phyloP scores from a whole-genome alignment of 2,888 invertebrate species.

The Thera obeliscata region DNA sequence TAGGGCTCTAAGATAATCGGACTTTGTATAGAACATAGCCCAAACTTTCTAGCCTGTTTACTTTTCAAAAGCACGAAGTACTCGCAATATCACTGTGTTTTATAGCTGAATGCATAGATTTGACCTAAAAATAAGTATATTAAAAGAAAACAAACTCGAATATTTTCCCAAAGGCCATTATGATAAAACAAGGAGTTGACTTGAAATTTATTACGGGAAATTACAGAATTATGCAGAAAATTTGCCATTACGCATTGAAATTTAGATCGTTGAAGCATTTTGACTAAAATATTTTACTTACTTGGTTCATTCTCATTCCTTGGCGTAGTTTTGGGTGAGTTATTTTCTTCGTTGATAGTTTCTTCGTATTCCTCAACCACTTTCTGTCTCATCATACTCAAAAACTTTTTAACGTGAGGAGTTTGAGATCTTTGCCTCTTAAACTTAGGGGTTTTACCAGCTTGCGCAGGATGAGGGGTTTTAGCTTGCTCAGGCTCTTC shows the following conservation, averaged over 20 bases:
- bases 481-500: conserved; percentile 41
- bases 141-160: neutral
- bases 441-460: conserved; percentile 63
- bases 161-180: conserved; percentile 15
- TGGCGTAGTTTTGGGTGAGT: conserved; percentile 60
- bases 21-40: no score
- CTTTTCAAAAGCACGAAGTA: no score
- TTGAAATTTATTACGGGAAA: conserved; percentile 24
- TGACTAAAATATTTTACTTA: conserved; percentile 41
- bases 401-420: conserved; percentile 70
- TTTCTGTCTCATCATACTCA: conserved; percentile 62
- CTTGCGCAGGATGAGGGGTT: conserved; percentile 59
- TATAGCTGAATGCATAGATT: neutral
- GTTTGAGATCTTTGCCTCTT: conserved; percentile 65
- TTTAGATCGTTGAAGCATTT: conserved; percentile 11
- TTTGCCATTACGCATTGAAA: conserved; percentile 17
- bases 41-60: no score
- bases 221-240: conserved; percentile 31
- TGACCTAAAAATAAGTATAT: neutral
- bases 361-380: conserved; percentile 63
- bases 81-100: no score
- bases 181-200: conserved; percentile 30
- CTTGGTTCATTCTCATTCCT: conserved; percentile 54
- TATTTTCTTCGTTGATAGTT: conserved; percentile 51
- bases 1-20: no score